phyloP scores from a whole-genome alignment of 2,888 invertebrate genomes.

The Agonopterix heracliana region DNA sequence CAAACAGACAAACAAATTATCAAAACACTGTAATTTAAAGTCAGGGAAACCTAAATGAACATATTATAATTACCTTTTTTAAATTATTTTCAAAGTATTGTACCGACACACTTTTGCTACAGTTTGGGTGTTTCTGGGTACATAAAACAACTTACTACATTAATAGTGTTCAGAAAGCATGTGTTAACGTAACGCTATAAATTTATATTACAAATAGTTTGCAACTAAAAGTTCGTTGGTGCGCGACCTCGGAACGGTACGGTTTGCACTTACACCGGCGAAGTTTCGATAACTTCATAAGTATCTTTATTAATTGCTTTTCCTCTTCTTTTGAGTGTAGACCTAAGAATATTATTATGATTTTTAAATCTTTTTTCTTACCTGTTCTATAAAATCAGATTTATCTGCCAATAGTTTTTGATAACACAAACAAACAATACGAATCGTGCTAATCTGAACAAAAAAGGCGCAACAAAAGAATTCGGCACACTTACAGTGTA shows the following conservation, averaged over 20 bases:
- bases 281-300: conserved; percentile 68
- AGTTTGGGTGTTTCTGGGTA: not conserved
- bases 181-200: conserved; percentile 46
- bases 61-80: too few species aligned
- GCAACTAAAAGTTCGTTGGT: conserved; percentile 64
- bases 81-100: too few species aligned
- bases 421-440: conserved; percentile 34
- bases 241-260: conserved; percentile 58
- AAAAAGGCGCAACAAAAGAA: conserved; percentile 68
- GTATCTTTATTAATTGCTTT: conserved; percentile 67
- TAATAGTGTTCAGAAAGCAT: conserved; percentile 22
- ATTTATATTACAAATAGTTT: conserved; percentile 70
- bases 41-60: too few species aligned
- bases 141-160: conserved; percentile 1
- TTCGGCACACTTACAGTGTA: conserved; percentile 73
- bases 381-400: not conserved
- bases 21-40: too few species aligned
- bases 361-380: not conserved
- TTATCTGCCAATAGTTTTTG: not conserved
- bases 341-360: not conserved
- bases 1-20: too few species aligned
- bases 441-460: conserved; percentile 61
- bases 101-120: not conserved
- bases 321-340: conserved; percentile 12
- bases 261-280: conserved; percentile 49